phyloP scores from a whole-genome alignment of 92 coral and sea anemone species.

The Porites evermanni region DNA sequence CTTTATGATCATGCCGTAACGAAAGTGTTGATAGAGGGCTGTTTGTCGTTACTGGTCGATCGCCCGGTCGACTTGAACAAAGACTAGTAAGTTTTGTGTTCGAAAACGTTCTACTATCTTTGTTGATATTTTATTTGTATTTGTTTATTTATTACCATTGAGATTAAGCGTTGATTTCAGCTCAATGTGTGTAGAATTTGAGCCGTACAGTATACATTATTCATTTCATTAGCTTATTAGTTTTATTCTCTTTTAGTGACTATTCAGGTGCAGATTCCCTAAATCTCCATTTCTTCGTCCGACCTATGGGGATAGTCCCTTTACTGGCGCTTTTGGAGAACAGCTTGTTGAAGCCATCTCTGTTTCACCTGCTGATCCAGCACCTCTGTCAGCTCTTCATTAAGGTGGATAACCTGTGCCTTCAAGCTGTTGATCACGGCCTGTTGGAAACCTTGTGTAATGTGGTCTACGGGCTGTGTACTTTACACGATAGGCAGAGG shows the following conservation, averaged over 20 bases:
- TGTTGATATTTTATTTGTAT: background rate
- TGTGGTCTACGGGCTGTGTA: slow-evolving; percentile 77
- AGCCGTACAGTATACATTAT: background rate
- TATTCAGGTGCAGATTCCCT: slow-evolving; percentile 66
- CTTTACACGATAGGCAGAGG: slow-evolving; percentile 77
- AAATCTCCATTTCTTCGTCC: slow-evolving; percentile 64
- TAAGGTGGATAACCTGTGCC: slow-evolving; percentile 88
- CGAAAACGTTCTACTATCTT: no score
- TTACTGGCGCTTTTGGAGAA: slow-evolving; percentile 87
- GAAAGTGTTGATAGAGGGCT: slow-evolving; percentile 86
- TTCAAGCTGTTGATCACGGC: slow-evolving; percentile 93
- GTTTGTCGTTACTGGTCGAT: slow-evolving; percentile 85
- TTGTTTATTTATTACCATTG: no score
- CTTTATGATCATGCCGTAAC: slow-evolving; percentile 88
- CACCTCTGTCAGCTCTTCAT: slow-evolving; percentile 83
- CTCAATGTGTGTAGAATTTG: background rate
- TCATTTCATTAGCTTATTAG: background rate
- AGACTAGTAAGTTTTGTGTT: slow-evolving; percentile 77
- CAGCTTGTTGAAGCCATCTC: slow-evolving; percentile 74
- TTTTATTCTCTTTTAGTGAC: slow-evolving; percentile 54
- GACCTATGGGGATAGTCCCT: slow-evolving; percentile 90
- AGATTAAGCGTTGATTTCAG: background rate
- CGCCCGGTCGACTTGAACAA: slow-evolving; percentile 88
- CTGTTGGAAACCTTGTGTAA: slow-evolving; percentile 88
- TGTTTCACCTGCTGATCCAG: slow-evolving; percentile 87